Evolutionary conservation across 2,888 invertebrate species (phyloP).

Genomic region (Rhabditoides inermis): DNA sequence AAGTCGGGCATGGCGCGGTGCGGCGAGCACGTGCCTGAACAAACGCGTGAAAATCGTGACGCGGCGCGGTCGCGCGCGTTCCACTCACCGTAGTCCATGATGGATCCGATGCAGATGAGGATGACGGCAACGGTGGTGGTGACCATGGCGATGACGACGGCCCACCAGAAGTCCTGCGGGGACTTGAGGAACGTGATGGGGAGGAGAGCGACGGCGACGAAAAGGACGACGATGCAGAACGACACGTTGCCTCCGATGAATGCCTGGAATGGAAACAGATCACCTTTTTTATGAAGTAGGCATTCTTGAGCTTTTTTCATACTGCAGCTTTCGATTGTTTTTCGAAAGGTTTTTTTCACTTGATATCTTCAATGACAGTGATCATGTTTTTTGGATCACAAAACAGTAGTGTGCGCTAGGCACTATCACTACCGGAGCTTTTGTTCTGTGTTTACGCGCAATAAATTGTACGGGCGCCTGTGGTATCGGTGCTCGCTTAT

Average conservation of each 20-base stretch:
- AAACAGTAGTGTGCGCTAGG: too few species aligned
- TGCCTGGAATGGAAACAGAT: conserved; percentile 18
- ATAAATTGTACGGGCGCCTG: too few species aligned
- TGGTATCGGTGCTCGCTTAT: too few species aligned
- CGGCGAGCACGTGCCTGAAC: too few species aligned
- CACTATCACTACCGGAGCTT: too few species aligned
- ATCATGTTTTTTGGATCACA: too few species aligned
- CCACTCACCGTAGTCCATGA: conserved; percentile 33
- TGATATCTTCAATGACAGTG: too few species aligned
- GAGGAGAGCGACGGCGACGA: conserved; percentile 39
- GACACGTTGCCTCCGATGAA: conserved; percentile 24
- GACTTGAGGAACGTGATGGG: conserved; percentile 48
- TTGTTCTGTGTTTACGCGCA: too few species aligned
- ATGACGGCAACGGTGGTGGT: conserved; percentile 47
- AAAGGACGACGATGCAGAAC: conserved; percentile 42
- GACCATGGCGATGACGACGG: conserved; percentile 46
- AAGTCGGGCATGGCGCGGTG: conserved; percentile 31
- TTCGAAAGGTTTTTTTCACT: too few species aligned
- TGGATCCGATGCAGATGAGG: conserved; percentile 39
- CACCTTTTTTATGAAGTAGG: too few species aligned
- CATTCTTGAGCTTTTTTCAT: too few species aligned
- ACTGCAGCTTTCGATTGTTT: too few species aligned
- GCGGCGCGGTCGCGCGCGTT: conserved; percentile 18
- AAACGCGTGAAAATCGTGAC: conserved; percentile 2
- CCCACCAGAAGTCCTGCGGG: conserved; percentile 51